These are phyloP conservation scores for Psephotus haematonotus DNA, from an alignment of 2,113 vertebrate species.

Conservation along the genomic window DNA sequence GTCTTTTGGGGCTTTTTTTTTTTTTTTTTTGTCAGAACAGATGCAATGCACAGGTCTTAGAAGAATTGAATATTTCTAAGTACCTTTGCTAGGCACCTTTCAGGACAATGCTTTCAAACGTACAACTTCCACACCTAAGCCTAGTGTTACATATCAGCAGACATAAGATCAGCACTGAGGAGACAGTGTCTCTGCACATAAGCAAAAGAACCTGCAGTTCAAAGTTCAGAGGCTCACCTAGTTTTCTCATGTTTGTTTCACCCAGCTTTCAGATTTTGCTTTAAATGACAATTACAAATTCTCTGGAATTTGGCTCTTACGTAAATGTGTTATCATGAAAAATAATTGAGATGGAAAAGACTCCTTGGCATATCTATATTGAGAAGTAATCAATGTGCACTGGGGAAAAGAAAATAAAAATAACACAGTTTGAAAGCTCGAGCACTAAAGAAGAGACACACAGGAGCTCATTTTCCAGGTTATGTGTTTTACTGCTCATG, in stretches of 20 bases:
- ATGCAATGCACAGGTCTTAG: background rate
- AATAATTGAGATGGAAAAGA: background rate
- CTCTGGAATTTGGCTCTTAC: background rate
- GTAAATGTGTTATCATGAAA: accelerated
- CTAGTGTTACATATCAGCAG: background rate
- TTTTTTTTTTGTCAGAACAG: background rate
- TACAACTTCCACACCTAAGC: background rate
- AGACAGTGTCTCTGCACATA: background rate
- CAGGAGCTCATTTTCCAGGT: background rate
- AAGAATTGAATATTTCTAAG: background rate
- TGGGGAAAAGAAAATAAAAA: background rate
- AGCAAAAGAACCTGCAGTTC: background rate
- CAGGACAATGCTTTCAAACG: background rate
- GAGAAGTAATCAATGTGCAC: background rate
- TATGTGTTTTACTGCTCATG: background rate
- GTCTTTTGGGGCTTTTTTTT: background rate
- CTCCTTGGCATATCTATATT: background rate
- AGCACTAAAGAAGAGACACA: background rate
- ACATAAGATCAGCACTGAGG: background rate
- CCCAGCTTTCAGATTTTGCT: background rate
- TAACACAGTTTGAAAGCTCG: background rate
- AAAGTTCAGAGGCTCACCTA: background rate
- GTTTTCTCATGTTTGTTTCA: background rate
- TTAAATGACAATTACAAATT: background rate
- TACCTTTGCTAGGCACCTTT: background rate